Evolutionary conservation across 1,140 invertebrate species (phyloP), one percentile per base, ranked within the genome.

Genomic region (Pseudomyrmex sp.): DNA sequence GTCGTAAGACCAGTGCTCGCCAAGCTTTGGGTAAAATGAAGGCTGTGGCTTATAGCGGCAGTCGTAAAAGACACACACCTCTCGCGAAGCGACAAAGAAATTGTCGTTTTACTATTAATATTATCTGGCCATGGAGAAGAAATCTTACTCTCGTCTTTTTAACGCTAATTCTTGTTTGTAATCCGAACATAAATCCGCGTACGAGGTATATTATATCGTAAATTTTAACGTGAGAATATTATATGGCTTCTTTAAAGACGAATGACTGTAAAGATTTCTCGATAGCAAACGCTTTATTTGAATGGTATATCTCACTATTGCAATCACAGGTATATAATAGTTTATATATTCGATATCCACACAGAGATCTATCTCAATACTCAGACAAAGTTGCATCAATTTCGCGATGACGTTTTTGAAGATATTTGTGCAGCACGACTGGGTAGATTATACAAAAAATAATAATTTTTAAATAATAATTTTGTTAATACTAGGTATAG

Each of bases 241-340:
- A 48, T 65, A 66, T 76, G 59, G 26, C 35, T 76, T 7, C 35
- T 35, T 76, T 4, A 54, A 13, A 48, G n/a, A 12, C 76, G 15
- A 15, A 46, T 48, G 76, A 20, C 23, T 80, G 54, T 70, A 72
- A 79, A 61, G 76, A 80, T 80, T 80, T 80, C 66, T 72, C 76
- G 54, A 58, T 79, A 70, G 15, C 50, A 61, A 56, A 80, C 61
- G 54, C 35, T 80, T 80, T 80, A 70, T 72, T 59, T 66, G 76
- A 59, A 80, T 23, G 50, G 35, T 35, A 56, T 61, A 23, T 80
- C 56, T 80, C 56, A 26, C 8, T 80, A 80, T 26, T 26, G 44
- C 54, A 72, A 50, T 80, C 46, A 58, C 13, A 35, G 48, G n/a
- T 80, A 23, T 23, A 26, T 80, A 80, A 80, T n/a, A 35, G 52